Evolutionary conservation across 1,140 invertebrate genomes (phyloP).

Genomic region (Drosophila ercepeae): DNA sequence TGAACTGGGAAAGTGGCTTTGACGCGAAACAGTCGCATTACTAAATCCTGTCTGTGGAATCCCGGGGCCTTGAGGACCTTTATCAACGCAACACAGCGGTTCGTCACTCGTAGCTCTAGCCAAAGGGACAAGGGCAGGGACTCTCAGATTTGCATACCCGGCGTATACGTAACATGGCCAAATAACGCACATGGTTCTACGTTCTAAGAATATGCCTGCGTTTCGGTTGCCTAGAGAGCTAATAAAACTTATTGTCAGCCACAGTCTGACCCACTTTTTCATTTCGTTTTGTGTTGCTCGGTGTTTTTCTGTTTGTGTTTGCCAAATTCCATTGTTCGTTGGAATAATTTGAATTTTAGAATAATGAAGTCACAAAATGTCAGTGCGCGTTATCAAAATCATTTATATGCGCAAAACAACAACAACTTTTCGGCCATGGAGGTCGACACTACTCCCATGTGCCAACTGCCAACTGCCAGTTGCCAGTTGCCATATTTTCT

Average conservation of each 20-base stretch:
- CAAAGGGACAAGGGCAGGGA: constrained; percentile 2
- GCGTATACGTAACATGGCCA: constrained; percentile 33
- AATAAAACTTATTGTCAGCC: constrained; percentile 56
- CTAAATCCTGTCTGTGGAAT: constrained; percentile 40
- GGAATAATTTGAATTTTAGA: constrained; percentile 65
- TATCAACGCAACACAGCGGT: constrained; percentile 51
- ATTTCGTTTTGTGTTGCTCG: constrained; percentile 4
- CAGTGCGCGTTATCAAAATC: constrained; percentile 59
- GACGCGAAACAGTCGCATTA: constrained; percentile 41
- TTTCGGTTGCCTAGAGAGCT: constrained; percentile 21
- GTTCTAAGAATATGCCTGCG: too few relatives aligned
- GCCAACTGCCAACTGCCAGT: constrained; percentile 46
- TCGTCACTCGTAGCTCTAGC: constrained; percentile 32
- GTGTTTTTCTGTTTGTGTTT: constrained; percentile 6
- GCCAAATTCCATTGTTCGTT: constrained; percentile 31
- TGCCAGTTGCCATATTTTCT: constrained; percentile 45
- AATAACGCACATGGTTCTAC: background rate
- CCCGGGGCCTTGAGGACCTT: constrained; percentile 19
- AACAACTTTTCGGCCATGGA: constrained; percentile 42
- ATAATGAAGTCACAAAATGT: constrained; percentile 64
- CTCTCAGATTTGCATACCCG: constrained; percentile 54
- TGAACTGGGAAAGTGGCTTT: constrained; percentile 54
- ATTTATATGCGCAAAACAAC: constrained; percentile 51
- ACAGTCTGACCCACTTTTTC: constrained; percentile 39
- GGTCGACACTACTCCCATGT: constrained; percentile 33